Base-by-base conservation (phyloP, 1,140 invertebrate species). In the Thaumatotibia leucotreta region DNA sequence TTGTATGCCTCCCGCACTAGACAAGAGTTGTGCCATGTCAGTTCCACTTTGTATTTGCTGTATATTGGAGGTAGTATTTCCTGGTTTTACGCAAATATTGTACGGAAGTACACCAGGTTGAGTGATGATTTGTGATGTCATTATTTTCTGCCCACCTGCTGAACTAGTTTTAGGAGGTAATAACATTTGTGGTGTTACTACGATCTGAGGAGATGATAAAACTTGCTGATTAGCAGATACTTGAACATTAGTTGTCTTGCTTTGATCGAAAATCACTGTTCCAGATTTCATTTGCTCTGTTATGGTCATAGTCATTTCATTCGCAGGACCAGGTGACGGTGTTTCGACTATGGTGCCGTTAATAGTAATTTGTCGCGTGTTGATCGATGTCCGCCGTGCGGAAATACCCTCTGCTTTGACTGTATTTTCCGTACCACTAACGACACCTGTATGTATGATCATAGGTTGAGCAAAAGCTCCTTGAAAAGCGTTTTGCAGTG, bases 261-360 rank as follows among this genome's bases (percentile, higher is more conserved):
- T 88, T 68, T 89, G 88, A 69, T 89, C 88, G 64, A 89, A 89
- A 71, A 89, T 89, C 0, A 89, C 84, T 32, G 86, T 89, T 9
- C 86, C 88, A 14, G 88, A 85, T 70, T 91, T 91, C 86, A 91
- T 88, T 75, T 91, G 88, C 69, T 91, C 88, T 22, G 88, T 91
- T 61, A 91, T 86, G 5, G 88, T 91, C 86, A 91, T 91, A 4
- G 88, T 89, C 86, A 91, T 88, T 80, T 91, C 88, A 72, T 89
- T 89, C 45, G 81, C 67, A n/a, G 90, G 91, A 0, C 90, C 89
- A 9, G 91, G 91, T 11, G 91, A 91, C 8, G 88, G 89, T 32
- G 91, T 92, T 76, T 92, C 91, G 1, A 92, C 91, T 22, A 92
- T 92, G 17, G 91, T 92, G 0, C 91, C 91, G 64, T 92, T 92